These are phyloP conservation scores for Bombus impatiens DNA, from an alignment of 1,140 invertebrate species.

Conservation along the genomic window DNA sequence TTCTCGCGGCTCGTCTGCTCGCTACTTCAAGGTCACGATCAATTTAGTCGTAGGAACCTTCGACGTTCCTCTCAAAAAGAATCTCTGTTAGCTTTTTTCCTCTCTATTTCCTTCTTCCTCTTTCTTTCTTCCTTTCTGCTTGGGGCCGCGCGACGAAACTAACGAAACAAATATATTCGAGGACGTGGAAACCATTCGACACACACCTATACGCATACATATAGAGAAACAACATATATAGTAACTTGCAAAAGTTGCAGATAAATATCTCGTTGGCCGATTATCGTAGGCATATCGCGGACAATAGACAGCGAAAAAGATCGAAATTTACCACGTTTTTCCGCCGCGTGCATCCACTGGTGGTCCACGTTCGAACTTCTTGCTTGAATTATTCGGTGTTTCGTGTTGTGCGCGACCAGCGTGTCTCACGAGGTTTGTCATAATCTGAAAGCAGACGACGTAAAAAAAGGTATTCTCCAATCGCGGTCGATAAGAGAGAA, in stretches of 20 bases:
- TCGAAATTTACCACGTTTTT: no score
- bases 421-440: not conserved
- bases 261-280: not conserved
- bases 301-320: no score
- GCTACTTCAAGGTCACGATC: constrained; percentile 51
- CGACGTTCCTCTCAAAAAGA: constrained; percentile 40
- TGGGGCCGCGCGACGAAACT: not conserved
- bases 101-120: not conserved
- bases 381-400: no score
- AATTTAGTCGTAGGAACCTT: constrained; percentile 42
- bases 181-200: constrained; percentile 14
- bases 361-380: no score
- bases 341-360: no score
- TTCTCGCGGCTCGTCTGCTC: constrained; percentile 37
- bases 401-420: not conserved
- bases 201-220: not conserved
- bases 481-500: constrained; percentile 20
- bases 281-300: no score
- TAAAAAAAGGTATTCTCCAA: constrained; percentile 16
- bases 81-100: constrained; percentile 26
- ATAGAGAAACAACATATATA: not conserved
- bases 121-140: not conserved
- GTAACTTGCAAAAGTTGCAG: not conserved
- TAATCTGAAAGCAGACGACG: not conserved
- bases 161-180: constrained; percentile 32